Conservation (phyloP, 2,888 invertebrate genomes). For the Eucera pruinosa region DNA sequence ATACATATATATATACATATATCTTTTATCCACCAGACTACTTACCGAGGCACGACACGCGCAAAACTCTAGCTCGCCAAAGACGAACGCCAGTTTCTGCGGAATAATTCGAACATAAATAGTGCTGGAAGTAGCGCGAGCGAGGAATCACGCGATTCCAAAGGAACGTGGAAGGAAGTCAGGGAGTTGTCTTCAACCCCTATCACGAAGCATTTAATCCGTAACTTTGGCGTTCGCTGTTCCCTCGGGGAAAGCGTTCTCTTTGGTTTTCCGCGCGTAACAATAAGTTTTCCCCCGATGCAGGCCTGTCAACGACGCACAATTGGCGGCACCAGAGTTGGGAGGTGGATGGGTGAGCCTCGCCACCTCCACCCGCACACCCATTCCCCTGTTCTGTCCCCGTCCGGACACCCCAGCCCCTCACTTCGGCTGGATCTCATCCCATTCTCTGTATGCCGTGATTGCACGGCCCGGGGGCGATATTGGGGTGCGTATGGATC, state of each 20-base stretch:
- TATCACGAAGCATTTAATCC: constrained; percentile 78
- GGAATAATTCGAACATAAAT: constrained; percentile 38
- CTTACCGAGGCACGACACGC: too few species aligned
- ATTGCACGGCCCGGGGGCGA: constrained; percentile 82
- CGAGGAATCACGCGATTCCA: constrained; percentile 36
- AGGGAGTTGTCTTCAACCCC: constrained; percentile 53
- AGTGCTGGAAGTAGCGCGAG: constrained; percentile 22
- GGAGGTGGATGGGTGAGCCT: constrained; percentile 49
- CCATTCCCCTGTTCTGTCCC: constrained; percentile 25
- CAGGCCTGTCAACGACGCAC: constrained; percentile 81
- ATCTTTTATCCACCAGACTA: too few species aligned
- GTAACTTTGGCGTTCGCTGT: constrained; percentile 78
- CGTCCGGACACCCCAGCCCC: constrained; percentile 49
- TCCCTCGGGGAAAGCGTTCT: constrained; percentile 71
- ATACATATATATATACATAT: too few species aligned
- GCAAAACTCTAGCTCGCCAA: neutral
- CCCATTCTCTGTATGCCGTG: constrained; percentile 81
- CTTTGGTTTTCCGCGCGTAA: constrained; percentile 77
- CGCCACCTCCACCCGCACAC: constrained; percentile 62
- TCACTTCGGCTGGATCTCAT: constrained; percentile 73
- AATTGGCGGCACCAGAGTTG: constrained; percentile 75
- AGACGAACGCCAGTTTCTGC: constrained; percentile 1
- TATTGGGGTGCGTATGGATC: constrained; percentile 81
- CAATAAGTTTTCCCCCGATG: constrained; percentile 81
- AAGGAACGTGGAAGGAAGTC: constrained; percentile 62